phyloP scores from a whole-genome alignment of 2,888 invertebrate genomes.

The Sinhomidia bicolor region DNA sequence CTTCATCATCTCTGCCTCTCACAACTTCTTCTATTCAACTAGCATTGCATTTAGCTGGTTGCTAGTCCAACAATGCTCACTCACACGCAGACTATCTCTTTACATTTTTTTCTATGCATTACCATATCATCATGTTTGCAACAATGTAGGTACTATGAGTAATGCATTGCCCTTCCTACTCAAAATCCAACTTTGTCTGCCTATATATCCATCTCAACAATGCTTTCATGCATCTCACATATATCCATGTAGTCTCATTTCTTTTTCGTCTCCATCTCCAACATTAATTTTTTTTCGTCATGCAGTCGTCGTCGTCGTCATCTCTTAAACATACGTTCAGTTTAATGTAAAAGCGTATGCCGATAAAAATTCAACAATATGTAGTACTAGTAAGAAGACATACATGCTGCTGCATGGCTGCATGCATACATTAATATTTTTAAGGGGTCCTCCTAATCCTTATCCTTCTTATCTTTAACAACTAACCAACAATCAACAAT shows the following conservation, averaged over 20 bases:
- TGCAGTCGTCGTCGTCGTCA: background rate
- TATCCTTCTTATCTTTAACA: background rate
- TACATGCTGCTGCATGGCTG: background rate
- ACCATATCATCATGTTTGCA: no score
- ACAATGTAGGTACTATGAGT: no score
- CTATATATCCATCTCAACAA: no score
- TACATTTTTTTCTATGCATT: no score
- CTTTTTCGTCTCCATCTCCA: no score
- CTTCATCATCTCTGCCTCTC: conserved; percentile 12
- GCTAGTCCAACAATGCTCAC: conserved; percentile 16
- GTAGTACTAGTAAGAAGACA: background rate
- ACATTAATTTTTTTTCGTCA: no score
- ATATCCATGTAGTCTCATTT: background rate
- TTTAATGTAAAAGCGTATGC: background rate
- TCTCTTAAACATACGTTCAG: background rate
- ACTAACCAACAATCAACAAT: background rate
- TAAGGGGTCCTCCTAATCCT: background rate
- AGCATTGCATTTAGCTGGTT: background rate
- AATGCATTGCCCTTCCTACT: background rate
- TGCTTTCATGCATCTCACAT: background rate
- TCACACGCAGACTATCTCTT: no score
- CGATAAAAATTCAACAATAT: background rate
- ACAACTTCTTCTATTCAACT: conserved; percentile 1
- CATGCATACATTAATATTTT: background rate
- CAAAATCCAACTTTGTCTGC: no score